Percentiles rank a stretch among this genome's conserved stretches.
Conservation (phyloP, 2,113 vertebrate genomes). For the Anser cygnoides region DNA sequence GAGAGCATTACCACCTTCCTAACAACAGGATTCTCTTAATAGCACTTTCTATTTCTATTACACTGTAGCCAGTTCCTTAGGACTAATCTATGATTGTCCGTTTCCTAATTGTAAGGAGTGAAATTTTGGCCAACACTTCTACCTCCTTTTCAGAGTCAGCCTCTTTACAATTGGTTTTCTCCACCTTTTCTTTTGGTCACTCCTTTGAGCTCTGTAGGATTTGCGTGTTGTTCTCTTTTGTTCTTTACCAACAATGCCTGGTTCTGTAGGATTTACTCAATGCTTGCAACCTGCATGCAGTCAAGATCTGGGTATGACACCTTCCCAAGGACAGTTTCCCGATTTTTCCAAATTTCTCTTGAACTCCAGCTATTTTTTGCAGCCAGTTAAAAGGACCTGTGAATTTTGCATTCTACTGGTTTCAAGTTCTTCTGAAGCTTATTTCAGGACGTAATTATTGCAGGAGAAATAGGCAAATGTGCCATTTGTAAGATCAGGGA, state of each 20-base stretch:
- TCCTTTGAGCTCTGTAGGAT: not conserved
- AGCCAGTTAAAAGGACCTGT: not conserved
- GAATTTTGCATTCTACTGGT: not conserved
- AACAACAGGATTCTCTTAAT: fast-evolving
- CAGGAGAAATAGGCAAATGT: not conserved
- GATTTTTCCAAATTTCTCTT: not conserved
- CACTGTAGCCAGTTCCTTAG: not conserved
- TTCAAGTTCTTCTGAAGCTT: not conserved
- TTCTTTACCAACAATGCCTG: not conserved
- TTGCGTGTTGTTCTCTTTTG: not conserved
- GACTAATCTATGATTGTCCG: not conserved
- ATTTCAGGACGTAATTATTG: not conserved
- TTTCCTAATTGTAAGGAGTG: not conserved
- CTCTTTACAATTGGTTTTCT: not conserved
- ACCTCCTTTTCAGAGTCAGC: not conserved
- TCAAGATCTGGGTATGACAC: too few relatives aligned
- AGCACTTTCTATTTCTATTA: not conserved
- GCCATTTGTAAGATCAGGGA: not conserved
- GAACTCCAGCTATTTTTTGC: not conserved
- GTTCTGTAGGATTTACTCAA: not conserved
- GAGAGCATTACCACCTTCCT: not conserved
- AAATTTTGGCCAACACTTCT: not conserved
- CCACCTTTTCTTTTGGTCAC: not conserved
- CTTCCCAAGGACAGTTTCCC: not conserved
- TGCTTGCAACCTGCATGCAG: not conserved